phyloP scores from a whole-genome alignment of 1,140 invertebrate species.

The Drosophila baimaii region DNA sequence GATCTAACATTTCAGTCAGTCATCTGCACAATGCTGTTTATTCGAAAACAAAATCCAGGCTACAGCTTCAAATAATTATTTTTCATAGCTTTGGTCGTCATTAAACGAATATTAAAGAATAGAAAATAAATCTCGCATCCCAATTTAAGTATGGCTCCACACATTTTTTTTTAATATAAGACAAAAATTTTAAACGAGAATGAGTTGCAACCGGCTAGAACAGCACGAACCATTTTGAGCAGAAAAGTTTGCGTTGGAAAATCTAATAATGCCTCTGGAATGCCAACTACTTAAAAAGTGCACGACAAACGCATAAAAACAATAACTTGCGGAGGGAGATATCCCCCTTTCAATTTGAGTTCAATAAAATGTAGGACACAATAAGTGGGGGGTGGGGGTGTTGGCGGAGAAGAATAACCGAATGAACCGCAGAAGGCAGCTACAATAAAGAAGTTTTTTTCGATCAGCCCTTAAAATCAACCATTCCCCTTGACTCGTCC shows the following conservation, averaged over 20 bases:
- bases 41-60: no score
- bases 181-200: no score
- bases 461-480: constrained; percentile 23
- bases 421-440: constrained; percentile 31
- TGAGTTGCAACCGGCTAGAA: constrained; percentile 59
- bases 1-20: no score
- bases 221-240: constrained; percentile 31
- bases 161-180: no score
- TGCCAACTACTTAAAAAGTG: constrained; percentile 80
- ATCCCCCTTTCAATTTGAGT: constrained; percentile 68
- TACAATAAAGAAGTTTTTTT: constrained; percentile 73
- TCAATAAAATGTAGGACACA: constrained; percentile 52
- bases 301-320: constrained; percentile 82
- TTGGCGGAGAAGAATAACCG: constrained; percentile 3
- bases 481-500: neutral
- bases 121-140: no score
- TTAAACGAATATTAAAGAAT: no score
- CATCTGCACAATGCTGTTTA: no score
- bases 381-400: neutral
- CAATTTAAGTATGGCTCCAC: no score
- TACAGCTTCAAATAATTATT: no score
- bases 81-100: no score
- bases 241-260: constrained; percentile 61
- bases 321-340: constrained; percentile 63
- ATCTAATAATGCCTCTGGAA: constrained; percentile 72